Conservation (phyloP, 35 echinoderm and acorn worm species). For the Apostichopus californicus region DNA sequence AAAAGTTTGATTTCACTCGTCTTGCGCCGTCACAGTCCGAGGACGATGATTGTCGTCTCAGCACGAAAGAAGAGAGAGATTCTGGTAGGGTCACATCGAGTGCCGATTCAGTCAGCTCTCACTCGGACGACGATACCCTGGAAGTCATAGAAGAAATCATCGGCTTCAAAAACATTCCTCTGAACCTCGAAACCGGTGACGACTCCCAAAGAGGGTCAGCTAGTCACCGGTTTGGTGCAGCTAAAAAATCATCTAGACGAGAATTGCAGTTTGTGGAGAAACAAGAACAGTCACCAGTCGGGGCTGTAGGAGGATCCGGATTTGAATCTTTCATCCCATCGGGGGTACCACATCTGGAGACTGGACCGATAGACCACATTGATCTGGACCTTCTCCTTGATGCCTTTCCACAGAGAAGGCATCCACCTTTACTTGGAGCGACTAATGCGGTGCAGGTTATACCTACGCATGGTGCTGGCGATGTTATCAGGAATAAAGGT, state of each 20-base stretch:
- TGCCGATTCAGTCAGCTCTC: conserved; percentile 23
- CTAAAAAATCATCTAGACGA: neutral
- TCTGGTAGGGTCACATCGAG: neutral
- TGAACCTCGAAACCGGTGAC: neutral
- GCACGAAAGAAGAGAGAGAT: neutral
- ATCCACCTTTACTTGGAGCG: neutral
- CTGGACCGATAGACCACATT: conserved; percentile 74
- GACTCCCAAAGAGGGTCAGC: neutral
- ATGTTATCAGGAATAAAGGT: conserved; percentile 50
- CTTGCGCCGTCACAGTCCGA: neutral
- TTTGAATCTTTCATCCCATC: conserved; percentile 55
- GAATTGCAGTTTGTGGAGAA: neutral
- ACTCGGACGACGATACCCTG: conserved; percentile 47
- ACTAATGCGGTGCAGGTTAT: neutral
- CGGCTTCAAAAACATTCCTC: conserved; percentile 40
- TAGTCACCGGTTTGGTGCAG: neutral
- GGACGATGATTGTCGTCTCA: neutral
- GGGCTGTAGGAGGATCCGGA: neutral
- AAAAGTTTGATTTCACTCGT: neutral
- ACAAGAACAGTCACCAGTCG: neutral
- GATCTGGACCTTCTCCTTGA: conserved; percentile 83
- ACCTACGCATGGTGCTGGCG: conserved; percentile 20
- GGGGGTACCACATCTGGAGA: conserved; percentile 63
- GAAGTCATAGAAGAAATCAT: conserved; percentile 58
- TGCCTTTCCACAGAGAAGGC: conserved; percentile 67